phyloP scores from a whole-genome alignment of 2,888 invertebrate species.

The Clunio marinus region DNA sequence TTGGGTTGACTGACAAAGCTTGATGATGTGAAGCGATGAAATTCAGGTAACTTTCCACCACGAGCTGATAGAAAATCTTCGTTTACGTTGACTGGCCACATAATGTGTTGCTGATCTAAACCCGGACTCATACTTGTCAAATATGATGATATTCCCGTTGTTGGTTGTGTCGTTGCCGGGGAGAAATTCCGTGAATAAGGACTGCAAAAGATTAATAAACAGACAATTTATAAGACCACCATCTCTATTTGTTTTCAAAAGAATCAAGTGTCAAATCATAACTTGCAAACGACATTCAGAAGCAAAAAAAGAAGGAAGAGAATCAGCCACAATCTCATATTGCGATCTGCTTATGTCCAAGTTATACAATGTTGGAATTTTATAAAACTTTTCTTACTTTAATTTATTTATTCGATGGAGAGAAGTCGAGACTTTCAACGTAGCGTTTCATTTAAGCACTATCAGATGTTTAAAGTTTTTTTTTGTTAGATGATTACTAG shows the following conservation, averaged over 20 bases:
- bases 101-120: background rate
- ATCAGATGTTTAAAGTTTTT: too few species aligned
- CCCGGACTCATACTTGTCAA: conserved; percentile 19
- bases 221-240: background rate
- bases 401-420: too few species aligned
- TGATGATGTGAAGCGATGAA: conserved; percentile 46
- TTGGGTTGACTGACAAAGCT: conserved; percentile 28
- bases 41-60: conserved; percentile 48
- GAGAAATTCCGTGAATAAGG: conserved; percentile 14
- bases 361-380: too few species aligned
- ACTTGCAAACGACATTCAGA: too few species aligned
- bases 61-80: conserved; percentile 42
- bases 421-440: too few species aligned
- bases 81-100: background rate
- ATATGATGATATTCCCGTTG: conserved; percentile 9
- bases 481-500: too few species aligned
- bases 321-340: too few species aligned
- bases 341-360: too few species aligned
- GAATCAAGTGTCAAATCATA: background rate
- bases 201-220: background rate
- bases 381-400: too few species aligned
- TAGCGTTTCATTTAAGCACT: too few species aligned
- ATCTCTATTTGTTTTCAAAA: background rate
- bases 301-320: too few species aligned
- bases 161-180: background rate